Evolutionary conservation across 2,113 vertebrate genomes (phyloP), one percentile per base, ranked within the genome.

Genomic region (Mungos mungo): DNA sequence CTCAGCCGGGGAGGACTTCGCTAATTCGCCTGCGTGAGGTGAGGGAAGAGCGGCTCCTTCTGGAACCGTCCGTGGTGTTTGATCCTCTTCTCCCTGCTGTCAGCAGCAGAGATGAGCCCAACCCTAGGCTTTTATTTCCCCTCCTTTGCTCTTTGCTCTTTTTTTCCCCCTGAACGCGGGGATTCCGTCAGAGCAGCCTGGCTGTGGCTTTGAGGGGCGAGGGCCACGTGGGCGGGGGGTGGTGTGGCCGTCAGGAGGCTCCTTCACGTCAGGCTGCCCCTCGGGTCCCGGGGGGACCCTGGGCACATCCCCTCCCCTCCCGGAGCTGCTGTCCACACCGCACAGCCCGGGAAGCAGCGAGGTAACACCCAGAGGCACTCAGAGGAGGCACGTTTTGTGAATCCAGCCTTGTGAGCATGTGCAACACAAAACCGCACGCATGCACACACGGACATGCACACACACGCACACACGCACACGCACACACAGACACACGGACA

Each of bases 1-100:
- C 93, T 96, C 94, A 14, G 80, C 82, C 92, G 3, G 97, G 98
- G 97, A 98, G 96, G 74, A 88, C 97, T 45, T 50, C 9, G 96
- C 97, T 98, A 47, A 97, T 97, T 96, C 98, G 85, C 94, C 85
- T 87, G 92, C 52, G 4, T 0, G 90, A 63, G 90, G 88, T 74
- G 86, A 86, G 95, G 96, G 68, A 95, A 57, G 96, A 93, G 95
- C 4, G 98, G 92, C 95, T 69, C 91, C 47, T 94, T 76, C 84
- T 88, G 93, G 95, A 98, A 54, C 96, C 45, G 8, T 1, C 85
- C 84, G 72, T 68, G 10, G 93, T 93, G 66, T 95, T 35, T 80
- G 98, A 97, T 98, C 97, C 96, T 97, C 96, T 66, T 94, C 90
- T 87, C 31, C 12, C 72, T 31, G 23, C 96, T 63, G 25, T 60